Conservation (phyloP, 2,888 invertebrate genomes). For the Ormyrus nitidulus region DNA sequence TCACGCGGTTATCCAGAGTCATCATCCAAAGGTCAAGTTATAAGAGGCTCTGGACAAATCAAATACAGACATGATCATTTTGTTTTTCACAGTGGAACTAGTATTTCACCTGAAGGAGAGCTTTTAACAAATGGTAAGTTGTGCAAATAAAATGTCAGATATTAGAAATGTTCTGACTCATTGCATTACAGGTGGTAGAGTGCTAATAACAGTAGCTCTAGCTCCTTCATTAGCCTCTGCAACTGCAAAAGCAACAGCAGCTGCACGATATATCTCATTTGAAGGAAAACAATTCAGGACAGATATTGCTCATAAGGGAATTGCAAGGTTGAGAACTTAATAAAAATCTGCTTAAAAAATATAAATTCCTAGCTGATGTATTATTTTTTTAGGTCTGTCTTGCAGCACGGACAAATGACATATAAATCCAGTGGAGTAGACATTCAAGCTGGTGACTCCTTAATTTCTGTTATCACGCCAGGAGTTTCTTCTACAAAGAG, state of each 20-base stretch:
- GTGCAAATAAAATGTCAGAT: neutral
- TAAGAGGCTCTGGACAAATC: constrained; percentile 82
- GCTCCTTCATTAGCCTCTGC: constrained; percentile 84
- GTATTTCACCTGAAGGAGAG: constrained; percentile 77
- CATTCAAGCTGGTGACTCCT: constrained; percentile 91
- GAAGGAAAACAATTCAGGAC: constrained; percentile 90
- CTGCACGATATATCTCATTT: constrained; percentile 86
- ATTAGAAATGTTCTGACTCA: neutral
- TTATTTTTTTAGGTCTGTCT: constrained; percentile 75
- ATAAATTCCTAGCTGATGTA: too few species aligned
- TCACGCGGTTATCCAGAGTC: constrained; percentile 94
- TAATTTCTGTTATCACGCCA: constrained; percentile 90
- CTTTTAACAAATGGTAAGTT: constrained; percentile 84
- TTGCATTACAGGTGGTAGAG: constrained; percentile 83
- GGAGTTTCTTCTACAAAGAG: constrained; percentile 87
- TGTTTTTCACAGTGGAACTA: constrained; percentile 92
- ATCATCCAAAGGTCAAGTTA: constrained; percentile 91
- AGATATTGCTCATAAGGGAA: constrained; percentile 93
- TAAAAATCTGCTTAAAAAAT: too few species aligned
- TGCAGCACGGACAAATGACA: constrained; percentile 82
- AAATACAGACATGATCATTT: constrained; percentile 77
- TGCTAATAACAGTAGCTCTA: constrained; percentile 87
- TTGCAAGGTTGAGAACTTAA: constrained; percentile 79
- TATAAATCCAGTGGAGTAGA: constrained; percentile 96
- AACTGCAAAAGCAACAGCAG: constrained; percentile 83